These are phyloP conservation scores for Trissoscelio sp. DNA, from an alignment of 2,888 invertebrate species.

Conservation along the genomic window DNA sequence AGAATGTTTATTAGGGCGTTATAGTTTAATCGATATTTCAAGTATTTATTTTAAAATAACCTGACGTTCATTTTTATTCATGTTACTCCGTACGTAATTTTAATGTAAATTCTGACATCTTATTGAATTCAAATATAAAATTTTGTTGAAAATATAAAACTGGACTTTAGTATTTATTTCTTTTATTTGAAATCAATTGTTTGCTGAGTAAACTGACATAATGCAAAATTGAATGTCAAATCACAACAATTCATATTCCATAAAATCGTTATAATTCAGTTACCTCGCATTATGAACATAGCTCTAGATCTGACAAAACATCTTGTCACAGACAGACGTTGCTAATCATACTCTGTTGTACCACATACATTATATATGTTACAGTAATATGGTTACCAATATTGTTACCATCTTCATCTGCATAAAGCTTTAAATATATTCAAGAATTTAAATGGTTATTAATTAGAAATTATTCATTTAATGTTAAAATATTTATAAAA, in stretches of 20 bases:
- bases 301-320: constrained; percentile 5
- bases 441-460: no score
- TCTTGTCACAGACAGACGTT: constrained; percentile 27
- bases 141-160: no score
- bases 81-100: background rate
- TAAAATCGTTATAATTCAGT: constrained; percentile 7
- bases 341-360: background rate
- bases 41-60: no score
- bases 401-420: background rate
- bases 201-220: background rate
- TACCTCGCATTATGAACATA: background rate
- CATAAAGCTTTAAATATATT: no score
- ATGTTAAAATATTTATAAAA: no score
- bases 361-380: background rate
- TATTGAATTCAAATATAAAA: no score
- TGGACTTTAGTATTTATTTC: no score
- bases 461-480: no score
- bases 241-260: background rate
- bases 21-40: constrained; percentile 35
- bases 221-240: background rate
- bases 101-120: no score
- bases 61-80: no score
- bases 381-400: background rate
- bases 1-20: constrained; percentile 32
- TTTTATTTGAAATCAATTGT: background rate